Evolutionary conservation across 37 sponge, comb jelly and placozoan species (phyloP).

Genomic region (Ephydatia muelleri): DNA sequence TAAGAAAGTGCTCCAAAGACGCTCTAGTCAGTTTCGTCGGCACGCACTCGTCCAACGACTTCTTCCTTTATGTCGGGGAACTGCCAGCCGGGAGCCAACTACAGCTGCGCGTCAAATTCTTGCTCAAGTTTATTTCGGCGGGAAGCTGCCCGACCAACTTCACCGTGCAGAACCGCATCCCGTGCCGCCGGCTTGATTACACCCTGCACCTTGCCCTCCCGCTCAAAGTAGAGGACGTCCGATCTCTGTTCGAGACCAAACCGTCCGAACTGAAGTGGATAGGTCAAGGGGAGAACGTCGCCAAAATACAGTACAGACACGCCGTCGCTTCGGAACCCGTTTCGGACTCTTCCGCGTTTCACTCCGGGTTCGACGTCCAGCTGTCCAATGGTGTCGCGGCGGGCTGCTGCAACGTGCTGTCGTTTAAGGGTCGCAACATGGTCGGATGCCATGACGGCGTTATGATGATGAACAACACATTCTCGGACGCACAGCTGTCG

Average conservation of each 20-base stretch:
- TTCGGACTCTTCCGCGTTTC: not conserved
- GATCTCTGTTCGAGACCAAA: not conserved
- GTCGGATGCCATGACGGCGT: slow-evolving; percentile 14
- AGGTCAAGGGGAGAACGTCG: not conserved
- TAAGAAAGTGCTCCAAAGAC: not conserved
- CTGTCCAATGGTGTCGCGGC: slow-evolving; percentile 11
- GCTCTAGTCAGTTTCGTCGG: not conserved
- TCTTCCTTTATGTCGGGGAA: slow-evolving; percentile 24
- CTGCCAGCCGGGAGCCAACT: not conserved
- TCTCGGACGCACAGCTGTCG: slow-evolving; percentile 15
- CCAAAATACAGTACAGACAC: slow-evolving; percentile 3
- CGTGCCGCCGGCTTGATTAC: slow-evolving; percentile 12
- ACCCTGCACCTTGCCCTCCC: slow-evolving; percentile 13
- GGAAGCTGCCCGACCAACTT: slow-evolving; percentile 8
- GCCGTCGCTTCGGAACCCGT: not conserved
- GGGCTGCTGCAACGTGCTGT: slow-evolving; percentile 10
- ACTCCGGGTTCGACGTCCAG: slow-evolving; percentile 5
- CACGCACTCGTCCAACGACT: slow-evolving; percentile 34
- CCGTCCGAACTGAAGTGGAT: not conserved
- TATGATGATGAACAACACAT: slow-evolving; percentile 34
- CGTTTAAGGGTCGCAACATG: not conserved
- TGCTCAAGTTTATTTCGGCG: slow-evolving; percentile 14
- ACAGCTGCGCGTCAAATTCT: slow-evolving; percentile 16
- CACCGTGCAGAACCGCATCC: slow-evolving; percentile 6
- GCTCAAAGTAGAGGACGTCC: slow-evolving; percentile 12